Conservation (phyloP, 2,113 vertebrate species). For the Ptyas mucosa region DNA sequence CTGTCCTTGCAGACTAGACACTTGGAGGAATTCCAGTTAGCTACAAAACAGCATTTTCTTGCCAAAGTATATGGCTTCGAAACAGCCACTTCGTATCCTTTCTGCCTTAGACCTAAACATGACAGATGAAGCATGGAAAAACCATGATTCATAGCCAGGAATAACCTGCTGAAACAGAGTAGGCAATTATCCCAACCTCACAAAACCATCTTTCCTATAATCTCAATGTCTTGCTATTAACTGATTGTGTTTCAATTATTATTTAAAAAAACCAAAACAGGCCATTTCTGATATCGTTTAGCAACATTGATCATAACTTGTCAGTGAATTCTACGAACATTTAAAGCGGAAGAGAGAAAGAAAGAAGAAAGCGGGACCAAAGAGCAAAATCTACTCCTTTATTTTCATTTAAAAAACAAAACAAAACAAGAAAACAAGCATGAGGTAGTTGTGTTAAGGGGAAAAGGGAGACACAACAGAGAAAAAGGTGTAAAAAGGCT, state of each 20-base stretch:
- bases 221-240: not conserved
- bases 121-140: not conserved
- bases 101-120: not conserved
- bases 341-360: not conserved
- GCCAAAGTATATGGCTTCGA: not conserved
- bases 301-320: no score
- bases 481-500: constrained; percentile 63
- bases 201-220: not conserved
- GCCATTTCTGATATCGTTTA: not conserved
- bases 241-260: not conserved
- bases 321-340: not conserved
- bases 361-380: constrained; percentile 11
- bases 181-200: not conserved
- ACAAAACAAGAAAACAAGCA: constrained; percentile 34
- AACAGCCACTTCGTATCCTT: not conserved
- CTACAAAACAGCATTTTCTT: not conserved
- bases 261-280: not conserved
- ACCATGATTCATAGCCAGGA: not conserved
- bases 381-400: constrained; percentile 50
- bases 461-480: constrained; percentile 39
- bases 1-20: not conserved
- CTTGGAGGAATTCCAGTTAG: not conserved
- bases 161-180: not conserved
- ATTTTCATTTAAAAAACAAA: constrained; percentile 42
- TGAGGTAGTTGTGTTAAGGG: constrained; percentile 80